Conservation (phyloP, 2,113 vertebrate genomes). For the Bos javanicus region DNA sequence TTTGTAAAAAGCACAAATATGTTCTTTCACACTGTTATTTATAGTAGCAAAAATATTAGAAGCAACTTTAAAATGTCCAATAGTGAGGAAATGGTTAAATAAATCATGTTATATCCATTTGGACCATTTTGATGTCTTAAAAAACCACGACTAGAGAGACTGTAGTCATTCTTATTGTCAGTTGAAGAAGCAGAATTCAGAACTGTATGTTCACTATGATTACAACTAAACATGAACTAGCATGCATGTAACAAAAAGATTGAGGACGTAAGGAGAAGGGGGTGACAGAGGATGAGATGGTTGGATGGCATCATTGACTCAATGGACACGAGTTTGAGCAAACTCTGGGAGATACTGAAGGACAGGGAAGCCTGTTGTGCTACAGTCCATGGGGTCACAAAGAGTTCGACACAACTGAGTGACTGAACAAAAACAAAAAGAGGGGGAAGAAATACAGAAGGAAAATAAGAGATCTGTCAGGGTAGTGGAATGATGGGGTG, state of each 20-base stretch:
- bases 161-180: not conserved
- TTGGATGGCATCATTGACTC: not conserved
- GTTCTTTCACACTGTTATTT: not conserved
- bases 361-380: not conserved
- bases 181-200: constrained; percentile 21
- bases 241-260: not conserved
- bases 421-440: not conserved
- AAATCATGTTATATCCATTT: not conserved
- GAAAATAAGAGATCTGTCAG: not conserved
- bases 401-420: not conserved
- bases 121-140: not conserved
- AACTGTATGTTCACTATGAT: not conserved
- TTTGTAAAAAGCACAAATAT: constrained; percentile 29
- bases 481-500: not conserved
- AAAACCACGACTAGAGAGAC: not conserved
- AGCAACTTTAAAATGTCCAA: constrained; percentile 21
- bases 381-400: not conserved
- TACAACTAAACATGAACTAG: not conserved
- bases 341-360: not conserved
- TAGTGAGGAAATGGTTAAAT: not conserved
- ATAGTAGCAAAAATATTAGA: constrained; percentile 3
- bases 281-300: not conserved
- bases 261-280: not conserved
- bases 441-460: not conserved
- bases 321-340: not conserved